Base-by-base conservation (phyloP, 1,140 invertebrate genomes). In the Chrysomallon squamiferum region DNA sequence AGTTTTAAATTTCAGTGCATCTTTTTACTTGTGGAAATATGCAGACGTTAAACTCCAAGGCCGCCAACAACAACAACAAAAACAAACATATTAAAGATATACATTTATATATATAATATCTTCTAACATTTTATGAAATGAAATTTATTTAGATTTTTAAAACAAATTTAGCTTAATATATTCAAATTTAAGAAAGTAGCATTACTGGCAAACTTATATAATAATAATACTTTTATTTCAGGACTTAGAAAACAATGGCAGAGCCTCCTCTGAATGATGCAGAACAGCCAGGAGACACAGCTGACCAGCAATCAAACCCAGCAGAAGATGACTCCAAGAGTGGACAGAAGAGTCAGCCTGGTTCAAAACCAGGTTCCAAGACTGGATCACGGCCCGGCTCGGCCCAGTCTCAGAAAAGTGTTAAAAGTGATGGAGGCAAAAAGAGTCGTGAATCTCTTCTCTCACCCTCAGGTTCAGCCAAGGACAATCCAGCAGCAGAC, bases 401-500 rank as follows among this genome's bases (percentile, higher is more conserved):
- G 56, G 73, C 67, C n/a, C 68, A 74, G 49, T 80, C 78, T 9
- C 62, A 65, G 15, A 75, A 72, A 50, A 80, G 78, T 72, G 70
- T 49, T 18, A 77, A 75, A 49, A 76, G 76, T 69, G 54, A 32
- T 29, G 69, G 66, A 62, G 56, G 66, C 58, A 29, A 75, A 52
- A 71, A 67, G 22, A 57, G 47, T 43, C 64, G 41, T 41, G 66
- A 63, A 56, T 67, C 49, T 27, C 58, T 57, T 63, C 62, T 56
- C 50, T 68, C 72, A 32, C 78, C 77, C 6, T 64, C 63, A 11
- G 71, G 58, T 13, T 74, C 69, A 32, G 75, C 71, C 35, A 78
- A 77, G 29, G 80, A 84, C 52, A 80, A 84, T 52, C 81, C 81
- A 32, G 77, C 81, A 20, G 74, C 75, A 22, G 85, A 86, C 65